Conservation (phyloP, 2,888 invertebrate species). For the Cosmia trapezina region DNA sequence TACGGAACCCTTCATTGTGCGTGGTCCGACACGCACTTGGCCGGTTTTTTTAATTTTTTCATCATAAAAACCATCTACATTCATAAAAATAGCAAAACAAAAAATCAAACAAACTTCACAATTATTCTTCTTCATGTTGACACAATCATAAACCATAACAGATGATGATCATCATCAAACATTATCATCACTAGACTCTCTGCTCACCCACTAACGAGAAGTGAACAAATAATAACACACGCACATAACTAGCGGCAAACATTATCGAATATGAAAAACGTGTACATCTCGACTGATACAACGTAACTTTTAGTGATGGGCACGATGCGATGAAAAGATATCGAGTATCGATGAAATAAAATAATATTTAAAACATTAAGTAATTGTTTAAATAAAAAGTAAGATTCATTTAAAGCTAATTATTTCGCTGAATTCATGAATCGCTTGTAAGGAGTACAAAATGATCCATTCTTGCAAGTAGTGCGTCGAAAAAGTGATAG, state of each 20-base stretch:
- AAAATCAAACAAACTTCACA: neutral
- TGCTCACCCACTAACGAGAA: slow-evolving; percentile 43
- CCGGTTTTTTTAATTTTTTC: too few relatives aligned
- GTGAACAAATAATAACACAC: slow-evolving; percentile 47
- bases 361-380: neutral
- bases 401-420: too few relatives aligned
- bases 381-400: neutral
- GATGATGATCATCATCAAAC: slow-evolving; percentile 4
- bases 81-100: neutral
- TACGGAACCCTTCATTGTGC: too few relatives aligned
- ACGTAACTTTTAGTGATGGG: slow-evolving; percentile 69
- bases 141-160: neutral
- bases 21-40: too few relatives aligned
- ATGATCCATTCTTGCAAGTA: neutral
- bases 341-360: slow-evolving; percentile 25
- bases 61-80: neutral
- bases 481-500: neutral
- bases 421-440: neutral
- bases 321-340: slow-evolving; percentile 10
- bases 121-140: neutral
- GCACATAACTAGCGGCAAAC: slow-evolving; percentile 61
- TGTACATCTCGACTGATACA: slow-evolving; percentile 66
- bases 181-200: slow-evolving; percentile 2
- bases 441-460: neutral
- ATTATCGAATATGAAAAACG: slow-evolving; percentile 71